phyloP scores from a whole-genome alignment of 2,113 vertebrate species.

The Neogale vison region DNA sequence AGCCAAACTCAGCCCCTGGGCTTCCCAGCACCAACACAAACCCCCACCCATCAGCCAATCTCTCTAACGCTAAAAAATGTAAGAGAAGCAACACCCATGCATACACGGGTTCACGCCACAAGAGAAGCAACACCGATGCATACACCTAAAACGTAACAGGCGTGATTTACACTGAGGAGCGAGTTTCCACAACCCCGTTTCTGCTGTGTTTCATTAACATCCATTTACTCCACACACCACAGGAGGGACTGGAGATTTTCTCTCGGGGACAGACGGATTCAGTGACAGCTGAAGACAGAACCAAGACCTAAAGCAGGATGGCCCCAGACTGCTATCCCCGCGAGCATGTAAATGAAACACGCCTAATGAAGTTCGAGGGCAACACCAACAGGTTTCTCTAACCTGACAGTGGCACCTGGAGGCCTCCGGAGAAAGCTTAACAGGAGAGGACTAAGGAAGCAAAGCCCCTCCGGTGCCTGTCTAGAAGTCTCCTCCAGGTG shows the following conservation, averaged over 20 bases:
- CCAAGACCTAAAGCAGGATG: background rate
- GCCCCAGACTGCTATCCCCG: background rate
- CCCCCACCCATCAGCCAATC: conserved; percentile 2
- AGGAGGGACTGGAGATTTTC: conserved; percentile 7
- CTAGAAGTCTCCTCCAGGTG: background rate
- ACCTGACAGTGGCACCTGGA: background rate
- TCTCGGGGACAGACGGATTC: background rate
- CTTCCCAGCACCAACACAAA: background rate
- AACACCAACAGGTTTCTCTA: conserved; percentile 81
- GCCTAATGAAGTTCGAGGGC: conserved; percentile 52
- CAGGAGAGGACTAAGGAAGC: background rate
- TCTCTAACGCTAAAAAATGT: conserved; percentile 14
- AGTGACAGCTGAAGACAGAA: background rate
- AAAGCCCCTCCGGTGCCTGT: background rate
- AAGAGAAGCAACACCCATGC: background rate
- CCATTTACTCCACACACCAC: conserved; percentile 33
- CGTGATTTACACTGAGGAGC: background rate
- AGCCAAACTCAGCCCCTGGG: background rate
- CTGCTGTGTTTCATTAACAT: conserved; percentile 38
- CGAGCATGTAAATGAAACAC: conserved; percentile 4
- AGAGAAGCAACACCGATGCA: background rate
- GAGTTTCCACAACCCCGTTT: background rate
- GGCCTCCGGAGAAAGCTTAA: background rate
- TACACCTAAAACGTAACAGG: background rate
- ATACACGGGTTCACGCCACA: background rate